Evolutionary conservation across 2,113 vertebrate genomes (phyloP).

Genomic region (Todiramphus saurophagus): DNA sequence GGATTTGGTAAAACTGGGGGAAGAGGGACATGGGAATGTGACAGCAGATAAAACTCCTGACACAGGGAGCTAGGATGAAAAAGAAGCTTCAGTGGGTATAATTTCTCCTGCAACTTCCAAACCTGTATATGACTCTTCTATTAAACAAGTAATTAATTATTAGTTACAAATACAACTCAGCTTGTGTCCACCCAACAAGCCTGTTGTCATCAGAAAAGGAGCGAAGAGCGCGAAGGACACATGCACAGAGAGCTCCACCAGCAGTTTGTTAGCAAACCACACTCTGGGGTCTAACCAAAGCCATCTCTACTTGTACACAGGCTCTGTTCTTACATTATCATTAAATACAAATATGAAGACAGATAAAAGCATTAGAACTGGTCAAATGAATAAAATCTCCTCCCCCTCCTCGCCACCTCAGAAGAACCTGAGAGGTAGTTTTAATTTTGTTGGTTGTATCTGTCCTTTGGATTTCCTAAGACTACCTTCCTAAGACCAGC

Average conservation of each 20-base stretch:
- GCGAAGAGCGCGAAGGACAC: neutral
- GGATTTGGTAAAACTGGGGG: neutral
- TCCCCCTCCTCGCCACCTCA: neutral
- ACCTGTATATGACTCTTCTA: too few relatives aligned
- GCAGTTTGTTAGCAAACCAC: fast-evolving
- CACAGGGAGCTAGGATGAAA: neutral
- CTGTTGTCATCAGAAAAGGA: neutral
- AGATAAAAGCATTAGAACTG: neutral
- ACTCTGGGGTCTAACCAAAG: neutral
- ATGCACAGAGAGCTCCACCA: neutral
- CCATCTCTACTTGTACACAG: neutral
- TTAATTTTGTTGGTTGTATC: neutral
- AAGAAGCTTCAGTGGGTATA: neutral
- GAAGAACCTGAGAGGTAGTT: neutral
- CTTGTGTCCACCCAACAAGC: neutral
- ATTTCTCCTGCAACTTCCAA: neutral
- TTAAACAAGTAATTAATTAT: neutral
- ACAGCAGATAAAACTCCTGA: neutral
- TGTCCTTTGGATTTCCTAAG: neutral
- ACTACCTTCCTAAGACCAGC: neutral
- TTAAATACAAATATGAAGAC: neutral
- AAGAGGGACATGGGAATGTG: neutral
- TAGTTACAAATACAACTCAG: neutral
- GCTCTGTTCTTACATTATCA: fast-evolving
- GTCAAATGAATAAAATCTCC: neutral